phyloP scores from a whole-genome alignment of 2,888 invertebrate genomes.

The Abscondita cerata region DNA sequence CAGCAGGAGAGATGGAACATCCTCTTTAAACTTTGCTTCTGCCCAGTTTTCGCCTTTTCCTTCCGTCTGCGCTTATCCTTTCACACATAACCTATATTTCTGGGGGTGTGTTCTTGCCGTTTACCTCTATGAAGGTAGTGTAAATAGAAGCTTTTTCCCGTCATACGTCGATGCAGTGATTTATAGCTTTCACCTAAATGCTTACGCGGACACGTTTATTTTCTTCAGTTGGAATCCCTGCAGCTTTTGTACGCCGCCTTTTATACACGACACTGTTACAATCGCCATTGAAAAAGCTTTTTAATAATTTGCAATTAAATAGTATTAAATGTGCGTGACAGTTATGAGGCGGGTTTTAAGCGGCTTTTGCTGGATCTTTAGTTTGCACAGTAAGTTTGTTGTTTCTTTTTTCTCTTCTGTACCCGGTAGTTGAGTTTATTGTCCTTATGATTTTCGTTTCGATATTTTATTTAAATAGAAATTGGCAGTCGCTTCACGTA shows the following conservation, averaged over 20 bases:
- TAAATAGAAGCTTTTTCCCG: slow-evolving; percentile 12
- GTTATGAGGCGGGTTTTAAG: slow-evolving; percentile 64
- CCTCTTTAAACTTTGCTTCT: slow-evolving; percentile 29
- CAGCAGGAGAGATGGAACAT: slow-evolving; percentile 28
- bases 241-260: too few relatives aligned
- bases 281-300: background rate
- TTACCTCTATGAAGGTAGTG: slow-evolving; percentile 13
- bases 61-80: slow-evolving; percentile 25
- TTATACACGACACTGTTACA: background rate
- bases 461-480: slow-evolving; percentile 1
- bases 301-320: slow-evolving; percentile 11
- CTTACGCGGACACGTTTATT: too few relatives aligned
- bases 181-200: background rate
- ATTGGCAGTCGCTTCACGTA: background rate
- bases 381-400: slow-evolving; percentile 46
- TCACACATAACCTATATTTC: slow-evolving; percentile 35
- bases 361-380: slow-evolving; percentile 63
- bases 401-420: slow-evolving; percentile 14
- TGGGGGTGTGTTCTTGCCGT: slow-evolving; percentile 33
- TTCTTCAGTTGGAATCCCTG: background rate
- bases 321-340: slow-evolving; percentile 37
- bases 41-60: slow-evolving; percentile 30
- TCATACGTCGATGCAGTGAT: background rate
- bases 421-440: slow-evolving; percentile 21
- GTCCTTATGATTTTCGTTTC: slow-evolving; percentile 7